phyloP scores from a whole-genome alignment of 2,888 invertebrate species.

The Brachyopa scutellaris region DNA sequence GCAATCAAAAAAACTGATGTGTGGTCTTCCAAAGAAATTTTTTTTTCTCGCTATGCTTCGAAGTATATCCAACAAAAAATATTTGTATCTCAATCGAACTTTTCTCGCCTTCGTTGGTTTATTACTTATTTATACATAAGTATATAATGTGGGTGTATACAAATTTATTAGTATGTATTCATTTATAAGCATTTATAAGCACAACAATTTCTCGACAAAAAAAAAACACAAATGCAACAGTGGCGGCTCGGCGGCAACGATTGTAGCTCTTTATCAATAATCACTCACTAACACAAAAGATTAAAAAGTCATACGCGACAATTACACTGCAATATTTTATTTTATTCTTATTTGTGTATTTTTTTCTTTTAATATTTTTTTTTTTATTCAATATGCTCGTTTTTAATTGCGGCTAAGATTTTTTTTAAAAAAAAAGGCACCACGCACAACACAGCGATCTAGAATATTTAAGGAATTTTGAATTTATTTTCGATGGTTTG shows the following conservation, averaged over 20 bases:
- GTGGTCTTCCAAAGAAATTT: conserved; percentile 23
- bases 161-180: conserved; percentile 20
- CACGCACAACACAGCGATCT: conserved; percentile 12
- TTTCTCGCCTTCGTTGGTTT: not conserved
- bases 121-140: not conserved
- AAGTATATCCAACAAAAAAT: conserved; percentile 9
- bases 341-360: not conserved
- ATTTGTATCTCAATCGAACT: conserved; percentile 29
- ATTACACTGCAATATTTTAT: conserved; percentile 34
- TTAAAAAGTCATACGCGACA: conserved; percentile 31
- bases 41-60: not conserved
- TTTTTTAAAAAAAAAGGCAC: conserved; percentile 5
- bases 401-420: conserved; percentile 9
- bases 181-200: no score
- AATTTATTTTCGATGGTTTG: conserved; percentile 2
- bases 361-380: not conserved
- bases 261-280: conserved; percentile 61
- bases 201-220: conserved; percentile 23
- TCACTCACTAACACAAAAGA: conserved; percentile 52
- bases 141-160: no score
- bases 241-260: conserved; percentile 28
- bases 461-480: not conserved
- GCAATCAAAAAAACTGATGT: not conserved
- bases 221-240: conserved; percentile 36
- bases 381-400: conserved; percentile 11